Percentiles rank a stretch among this genome's conserved stretches.
Conservation (phyloP, 2,888 invertebrate genomes). For the Seladonia tumulorum region DNA sequence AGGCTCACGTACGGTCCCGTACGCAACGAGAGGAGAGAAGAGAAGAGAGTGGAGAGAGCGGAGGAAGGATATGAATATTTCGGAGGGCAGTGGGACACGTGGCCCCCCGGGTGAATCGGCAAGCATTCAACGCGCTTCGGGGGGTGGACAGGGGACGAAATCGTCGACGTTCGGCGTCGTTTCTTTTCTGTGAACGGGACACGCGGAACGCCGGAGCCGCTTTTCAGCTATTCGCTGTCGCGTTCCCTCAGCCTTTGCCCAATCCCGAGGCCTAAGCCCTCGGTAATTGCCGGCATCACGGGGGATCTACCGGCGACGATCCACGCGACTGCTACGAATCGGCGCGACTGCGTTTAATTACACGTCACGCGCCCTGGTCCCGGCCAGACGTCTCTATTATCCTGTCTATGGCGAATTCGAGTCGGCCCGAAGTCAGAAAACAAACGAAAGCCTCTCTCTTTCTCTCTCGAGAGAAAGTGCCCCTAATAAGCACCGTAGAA, state of each 20-base stretch:
- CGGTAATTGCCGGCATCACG: constrained; percentile 83
- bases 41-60: background rate
- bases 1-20: background rate
- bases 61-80: constrained; percentile 77
- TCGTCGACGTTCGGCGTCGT: constrained; percentile 9
- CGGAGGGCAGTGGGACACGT: constrained; percentile 78
- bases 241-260: constrained; percentile 35
- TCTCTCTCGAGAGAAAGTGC: background rate
- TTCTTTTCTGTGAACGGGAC: constrained; percentile 69
- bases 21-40: background rate
- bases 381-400: constrained; percentile 66
- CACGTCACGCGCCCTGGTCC: constrained; percentile 76
- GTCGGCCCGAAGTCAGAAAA: background rate
- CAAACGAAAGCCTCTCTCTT: background rate
- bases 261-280: constrained; percentile 78
- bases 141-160: constrained; percentile 68
- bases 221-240: constrained; percentile 55
- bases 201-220: constrained; percentile 26
- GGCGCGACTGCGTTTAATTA: constrained; percentile 81
- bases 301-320: constrained; percentile 77
- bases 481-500: too few relatives aligned
- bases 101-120: constrained; percentile 74
- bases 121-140: constrained; percentile 57
- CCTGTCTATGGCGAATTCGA: background rate
- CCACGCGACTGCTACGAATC: constrained; percentile 78